These are phyloP conservation scores for Drosophila nannoptera DNA, from an alignment of 1,140 invertebrate genomes.

Conservation along the genomic window DNA sequence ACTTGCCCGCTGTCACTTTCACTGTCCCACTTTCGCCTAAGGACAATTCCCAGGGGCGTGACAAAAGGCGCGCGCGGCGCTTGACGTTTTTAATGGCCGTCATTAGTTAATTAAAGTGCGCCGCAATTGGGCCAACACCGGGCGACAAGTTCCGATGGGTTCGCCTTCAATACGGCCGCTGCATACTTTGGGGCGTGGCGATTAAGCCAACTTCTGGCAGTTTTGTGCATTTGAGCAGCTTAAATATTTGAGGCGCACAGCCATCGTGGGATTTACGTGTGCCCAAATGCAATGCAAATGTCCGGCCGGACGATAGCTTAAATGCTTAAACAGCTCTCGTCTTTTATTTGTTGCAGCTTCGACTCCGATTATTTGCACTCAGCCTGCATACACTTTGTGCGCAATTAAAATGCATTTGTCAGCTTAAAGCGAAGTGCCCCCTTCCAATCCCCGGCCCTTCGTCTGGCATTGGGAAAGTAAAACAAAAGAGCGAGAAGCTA, in stretches of 20 bases:
- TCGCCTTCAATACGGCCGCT: slow-evolving; percentile 24
- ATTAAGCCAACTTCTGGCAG: slow-evolving; percentile 55
- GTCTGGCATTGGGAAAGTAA: too few species aligned
- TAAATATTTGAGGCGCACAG: too few species aligned
- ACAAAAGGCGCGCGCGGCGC: slow-evolving; percentile 22
- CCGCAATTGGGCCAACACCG: slow-evolving; percentile 7
- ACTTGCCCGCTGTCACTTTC: slow-evolving; percentile 1
- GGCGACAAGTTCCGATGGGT: slow-evolving; percentile 6
- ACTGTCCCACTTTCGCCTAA: slow-evolving; percentile 22
- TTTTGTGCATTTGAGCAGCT: slow-evolving; percentile 48
- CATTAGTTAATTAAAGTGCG: slow-evolving; percentile 43
- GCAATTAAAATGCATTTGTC: slow-evolving; percentile 72
- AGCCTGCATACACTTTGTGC: slow-evolving; percentile 60
- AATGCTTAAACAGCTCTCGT: slow-evolving; percentile 48
- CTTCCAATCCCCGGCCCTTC: slow-evolving; percentile 39
- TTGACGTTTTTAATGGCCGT: slow-evolving; percentile 34
- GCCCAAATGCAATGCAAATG: slow-evolving; percentile 73
- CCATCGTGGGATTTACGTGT: slow-evolving; percentile 53
- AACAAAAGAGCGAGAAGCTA: slow-evolving; percentile 16
- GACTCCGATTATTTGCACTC: slow-evolving; percentile 66
- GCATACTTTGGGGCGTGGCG: slow-evolving; percentile 50
- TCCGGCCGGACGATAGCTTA: slow-evolving; percentile 35
- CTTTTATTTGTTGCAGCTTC: slow-evolving; percentile 70
- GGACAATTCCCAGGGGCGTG: slow-evolving; percentile 28
- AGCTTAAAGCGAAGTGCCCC: slow-evolving; percentile 32